Conservation (phyloP, 2,113 vertebrate species). For the Asarcornis scutulata region DNA sequence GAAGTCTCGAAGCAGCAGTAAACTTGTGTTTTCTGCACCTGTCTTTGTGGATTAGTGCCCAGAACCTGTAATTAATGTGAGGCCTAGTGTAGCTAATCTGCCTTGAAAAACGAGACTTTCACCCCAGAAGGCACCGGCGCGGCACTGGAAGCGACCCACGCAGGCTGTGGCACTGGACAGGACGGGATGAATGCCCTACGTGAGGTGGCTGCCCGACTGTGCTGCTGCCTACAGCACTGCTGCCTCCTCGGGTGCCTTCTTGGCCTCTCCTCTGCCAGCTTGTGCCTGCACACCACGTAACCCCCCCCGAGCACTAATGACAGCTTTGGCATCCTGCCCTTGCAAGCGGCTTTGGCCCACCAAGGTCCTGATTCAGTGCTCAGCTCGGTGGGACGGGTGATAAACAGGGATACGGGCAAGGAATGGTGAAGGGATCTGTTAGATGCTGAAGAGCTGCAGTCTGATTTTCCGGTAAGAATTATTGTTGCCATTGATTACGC, state of each 20-base stretch:
- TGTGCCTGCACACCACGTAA: not conserved
- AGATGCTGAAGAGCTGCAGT: not conserved
- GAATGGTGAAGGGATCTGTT: not conserved
- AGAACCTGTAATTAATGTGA: conserved; percentile 71
- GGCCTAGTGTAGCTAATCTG: conserved; percentile 69
- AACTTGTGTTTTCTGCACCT: conserved; percentile 66
- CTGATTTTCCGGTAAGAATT: not conserved
- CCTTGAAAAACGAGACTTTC: conserved; percentile 67
- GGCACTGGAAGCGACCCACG: not conserved
- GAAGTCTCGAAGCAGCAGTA: conserved; percentile 21
- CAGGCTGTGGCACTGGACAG: accelerated
- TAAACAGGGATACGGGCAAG: not conserved
- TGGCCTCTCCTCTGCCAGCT: not conserved
- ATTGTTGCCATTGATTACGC: not conserved
- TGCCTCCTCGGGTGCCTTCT: not conserved
- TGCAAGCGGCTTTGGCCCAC: not conserved
- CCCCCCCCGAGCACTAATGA: not conserved
- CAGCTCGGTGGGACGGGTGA: accelerated
- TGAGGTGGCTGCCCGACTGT: accelerated
- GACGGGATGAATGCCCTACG: accelerated
- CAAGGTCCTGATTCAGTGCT: not conserved
- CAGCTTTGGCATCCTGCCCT: not conserved
- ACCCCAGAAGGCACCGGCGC: conserved; percentile 43
- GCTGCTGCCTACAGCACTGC: accelerated
- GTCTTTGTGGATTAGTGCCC: conserved; percentile 64